These are phyloP conservation scores for Myiozetetes cayanensis DNA, from an alignment of 2,113 vertebrate species.

Conservation along the genomic window DNA sequence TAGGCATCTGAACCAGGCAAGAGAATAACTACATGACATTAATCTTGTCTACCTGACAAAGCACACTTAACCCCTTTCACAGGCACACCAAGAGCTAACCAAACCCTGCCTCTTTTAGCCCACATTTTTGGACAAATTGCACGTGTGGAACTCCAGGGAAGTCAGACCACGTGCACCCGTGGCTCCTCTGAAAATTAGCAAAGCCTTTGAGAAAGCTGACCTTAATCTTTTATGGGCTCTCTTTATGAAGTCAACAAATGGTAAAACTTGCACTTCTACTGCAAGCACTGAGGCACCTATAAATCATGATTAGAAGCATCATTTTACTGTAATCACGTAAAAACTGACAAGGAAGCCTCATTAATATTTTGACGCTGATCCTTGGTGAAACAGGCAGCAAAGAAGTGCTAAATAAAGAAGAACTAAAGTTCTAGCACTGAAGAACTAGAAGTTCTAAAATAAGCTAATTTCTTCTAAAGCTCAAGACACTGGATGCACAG, in stretches of 20 bases:
- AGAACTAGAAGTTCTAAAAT: background rate
- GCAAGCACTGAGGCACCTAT: background rate
- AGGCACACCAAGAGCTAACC: background rate
- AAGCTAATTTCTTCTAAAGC: background rate
- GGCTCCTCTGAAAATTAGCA: background rate
- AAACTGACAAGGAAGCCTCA: background rate
- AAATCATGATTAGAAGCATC: background rate
- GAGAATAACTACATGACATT: background rate
- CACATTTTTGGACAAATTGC: background rate
- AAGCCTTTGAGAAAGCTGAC: background rate
- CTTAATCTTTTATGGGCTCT: background rate
- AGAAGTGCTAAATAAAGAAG: background rate
- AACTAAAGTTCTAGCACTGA: background rate
- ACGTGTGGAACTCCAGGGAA: background rate
- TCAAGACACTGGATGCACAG: background rate
- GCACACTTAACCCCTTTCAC: background rate
- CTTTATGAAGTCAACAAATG: conserved; percentile 21
- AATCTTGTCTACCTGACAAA: background rate
- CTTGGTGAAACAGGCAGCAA: background rate
- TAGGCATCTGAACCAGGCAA: background rate
- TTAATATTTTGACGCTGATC: background rate
- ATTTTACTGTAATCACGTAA: background rate
- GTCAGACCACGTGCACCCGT: background rate
- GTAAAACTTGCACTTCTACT: background rate
- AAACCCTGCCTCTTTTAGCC: background rate